A percentile compares a stretch with the other conserved stretches of the same genome.
Conservation (phyloP, 2,888 invertebrate genomes). For the Macaria notata region DNA sequence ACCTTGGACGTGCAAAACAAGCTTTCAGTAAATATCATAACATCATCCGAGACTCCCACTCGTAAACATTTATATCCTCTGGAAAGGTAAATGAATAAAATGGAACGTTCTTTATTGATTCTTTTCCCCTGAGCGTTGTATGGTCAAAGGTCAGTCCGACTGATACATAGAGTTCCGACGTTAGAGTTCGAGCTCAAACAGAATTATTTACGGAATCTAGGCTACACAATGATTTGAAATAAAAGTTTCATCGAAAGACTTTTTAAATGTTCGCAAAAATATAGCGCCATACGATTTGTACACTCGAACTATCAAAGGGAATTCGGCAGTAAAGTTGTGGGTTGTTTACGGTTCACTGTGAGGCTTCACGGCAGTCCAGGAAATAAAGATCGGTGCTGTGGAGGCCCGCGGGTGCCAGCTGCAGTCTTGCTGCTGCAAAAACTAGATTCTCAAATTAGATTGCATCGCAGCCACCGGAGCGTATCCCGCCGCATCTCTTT, state of each 20-base stretch:
- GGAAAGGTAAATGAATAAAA: constrained; percentile 17
- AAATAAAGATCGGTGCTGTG: constrained; percentile 60
- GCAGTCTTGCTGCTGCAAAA: constrained; percentile 36
- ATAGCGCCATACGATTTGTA: constrained; percentile 46
- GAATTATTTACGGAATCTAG: constrained; percentile 23
- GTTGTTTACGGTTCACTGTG: constrained; percentile 54
- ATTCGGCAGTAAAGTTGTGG: constrained; percentile 51
- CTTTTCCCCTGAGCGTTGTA: constrained; percentile 7
- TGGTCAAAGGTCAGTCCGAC: constrained; percentile 28
- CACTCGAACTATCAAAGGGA: constrained; percentile 51
- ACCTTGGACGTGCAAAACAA: background rate
- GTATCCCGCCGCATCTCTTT: constrained; percentile 13
- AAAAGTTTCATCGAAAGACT: constrained; percentile 32
- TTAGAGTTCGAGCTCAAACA: constrained; percentile 25
- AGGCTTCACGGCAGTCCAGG: constrained; percentile 48
- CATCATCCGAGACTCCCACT: background rate
- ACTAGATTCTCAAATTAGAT: constrained; percentile 50
- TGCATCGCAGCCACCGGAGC: constrained; percentile 29
- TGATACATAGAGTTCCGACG: constrained; percentile 19
- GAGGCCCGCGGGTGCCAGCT: constrained; percentile 45
- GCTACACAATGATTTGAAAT: constrained; percentile 30
- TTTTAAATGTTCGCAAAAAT: constrained; percentile 32
- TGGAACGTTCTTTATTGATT: constrained; percentile 16
- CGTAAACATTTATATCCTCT: constrained; percentile 7
- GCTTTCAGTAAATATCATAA: constrained; percentile 4